Percentiles rank a stretch among this genome's conserved stretches.
Evolutionary conservation across 2,113 vertebrate species (phyloP).

Genomic region (Ictidomys tridecemlineatus): DNA sequence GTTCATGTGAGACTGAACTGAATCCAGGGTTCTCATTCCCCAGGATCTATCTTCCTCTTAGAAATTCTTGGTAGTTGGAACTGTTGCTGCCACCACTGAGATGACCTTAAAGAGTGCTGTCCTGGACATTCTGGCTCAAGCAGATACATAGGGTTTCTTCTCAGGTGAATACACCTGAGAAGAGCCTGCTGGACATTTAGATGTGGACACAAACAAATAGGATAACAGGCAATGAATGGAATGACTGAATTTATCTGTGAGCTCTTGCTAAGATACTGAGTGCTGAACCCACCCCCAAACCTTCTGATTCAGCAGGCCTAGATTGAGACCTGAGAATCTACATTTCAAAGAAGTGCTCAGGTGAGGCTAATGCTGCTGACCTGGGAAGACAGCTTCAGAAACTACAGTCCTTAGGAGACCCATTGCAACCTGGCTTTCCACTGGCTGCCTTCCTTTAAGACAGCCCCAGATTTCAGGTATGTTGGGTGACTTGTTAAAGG

Average conservation of each 20-base stretch:
- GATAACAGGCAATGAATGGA: background rate
- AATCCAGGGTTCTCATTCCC: background rate
- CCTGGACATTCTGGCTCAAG: background rate
- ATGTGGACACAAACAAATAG: background rate
- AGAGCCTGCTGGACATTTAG: background rate
- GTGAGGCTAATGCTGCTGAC: background rate
- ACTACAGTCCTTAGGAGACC: background rate
- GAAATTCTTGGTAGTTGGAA: background rate
- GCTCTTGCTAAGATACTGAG: background rate
- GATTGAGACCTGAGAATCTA: background rate
- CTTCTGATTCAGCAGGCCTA: background rate
- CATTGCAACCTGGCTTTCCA: background rate
- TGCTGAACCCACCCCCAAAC: no score
- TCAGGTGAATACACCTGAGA: background rate
- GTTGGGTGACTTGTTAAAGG: background rate
- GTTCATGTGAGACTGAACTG: background rate
- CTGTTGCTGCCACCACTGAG: rapidly evolving
- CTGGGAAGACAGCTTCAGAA: background rate
- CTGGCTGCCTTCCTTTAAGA: background rate
- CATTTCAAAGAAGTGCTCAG: background rate
- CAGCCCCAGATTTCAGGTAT: background rate
- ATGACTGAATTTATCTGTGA: background rate
- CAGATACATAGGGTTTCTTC: background rate
- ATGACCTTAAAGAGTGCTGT: background rate
- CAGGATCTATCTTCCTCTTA: background rate